phyloP scores from a whole-genome alignment of 2,113 vertebrate species.

The Coreoperca whiteheadi region DNA sequence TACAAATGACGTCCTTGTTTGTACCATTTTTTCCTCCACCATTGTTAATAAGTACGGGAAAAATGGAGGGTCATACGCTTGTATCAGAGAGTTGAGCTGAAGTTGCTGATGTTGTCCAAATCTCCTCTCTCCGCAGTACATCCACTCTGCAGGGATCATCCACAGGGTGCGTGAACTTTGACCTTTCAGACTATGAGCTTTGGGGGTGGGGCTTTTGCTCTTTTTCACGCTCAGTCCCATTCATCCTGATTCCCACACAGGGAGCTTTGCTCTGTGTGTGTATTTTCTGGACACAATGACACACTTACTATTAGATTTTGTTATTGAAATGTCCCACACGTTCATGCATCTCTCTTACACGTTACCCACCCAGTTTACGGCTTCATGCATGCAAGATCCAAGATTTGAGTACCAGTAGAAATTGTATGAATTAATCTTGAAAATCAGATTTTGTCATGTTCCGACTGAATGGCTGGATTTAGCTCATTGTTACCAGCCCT shows the following conservation, averaged over 20 bases:
- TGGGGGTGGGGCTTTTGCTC: slow-evolving; percentile 47
- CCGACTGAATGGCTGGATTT: not conserved
- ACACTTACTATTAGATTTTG: not conserved
- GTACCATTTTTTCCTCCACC: not conserved
- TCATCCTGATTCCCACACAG: slow-evolving; percentile 59
- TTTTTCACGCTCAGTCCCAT: slow-evolving; percentile 58
- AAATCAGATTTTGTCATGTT: not conserved
- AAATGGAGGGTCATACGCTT: not conserved
- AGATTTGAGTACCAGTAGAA: not conserved
- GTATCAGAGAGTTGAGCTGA: slow-evolving; percentile 1
- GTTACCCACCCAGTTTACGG: not conserved
- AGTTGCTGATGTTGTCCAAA: slow-evolving; percentile 18
- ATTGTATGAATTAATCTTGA: too few species aligned
- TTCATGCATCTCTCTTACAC: not conserved
- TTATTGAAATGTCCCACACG: slow-evolving; percentile 6
- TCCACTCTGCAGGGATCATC: slow-evolving; percentile 96
- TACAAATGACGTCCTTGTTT: not conserved
- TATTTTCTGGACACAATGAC: not conserved
- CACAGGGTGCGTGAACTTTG: slow-evolving; percentile 91
- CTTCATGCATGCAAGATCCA: too few species aligned
- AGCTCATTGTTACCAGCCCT: not conserved
- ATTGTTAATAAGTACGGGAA: not conserved
- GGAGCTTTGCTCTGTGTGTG: slow-evolving; percentile 16
- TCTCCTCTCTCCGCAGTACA: slow-evolving; percentile 88
- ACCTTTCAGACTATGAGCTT: slow-evolving; percentile 54